These are phyloP conservation scores for Rapana venosa DNA, from an alignment of 2,888 invertebrate species.

Conservation along the genomic window DNA sequence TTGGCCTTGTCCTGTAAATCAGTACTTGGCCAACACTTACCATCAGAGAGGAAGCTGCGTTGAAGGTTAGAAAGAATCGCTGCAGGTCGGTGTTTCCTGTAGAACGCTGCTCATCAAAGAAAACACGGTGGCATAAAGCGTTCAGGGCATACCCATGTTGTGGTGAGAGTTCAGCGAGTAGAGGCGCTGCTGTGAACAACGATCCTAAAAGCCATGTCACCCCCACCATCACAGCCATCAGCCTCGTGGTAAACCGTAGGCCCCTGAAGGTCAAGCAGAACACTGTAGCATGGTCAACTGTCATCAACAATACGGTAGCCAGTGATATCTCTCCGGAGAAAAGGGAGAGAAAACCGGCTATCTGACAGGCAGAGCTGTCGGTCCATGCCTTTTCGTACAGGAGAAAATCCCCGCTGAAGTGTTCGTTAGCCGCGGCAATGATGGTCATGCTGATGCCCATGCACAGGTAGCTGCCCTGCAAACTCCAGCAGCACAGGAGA, in stretches of 20 bases:
- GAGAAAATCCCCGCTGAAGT: slow-evolving; percentile 36
- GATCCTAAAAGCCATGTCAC: not conserved
- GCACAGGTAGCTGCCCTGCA: not conserved
- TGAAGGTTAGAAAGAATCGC: not conserved
- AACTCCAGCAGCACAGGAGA: slow-evolving; percentile 27
- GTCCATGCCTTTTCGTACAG: slow-evolving; percentile 40
- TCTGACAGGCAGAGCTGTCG: slow-evolving; percentile 30
- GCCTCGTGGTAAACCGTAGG: not conserved
- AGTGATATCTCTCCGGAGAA: slow-evolving; percentile 41
- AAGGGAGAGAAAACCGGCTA: slow-evolving; percentile 41
- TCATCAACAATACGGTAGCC: slow-evolving; percentile 38
- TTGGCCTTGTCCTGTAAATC: not conserved
- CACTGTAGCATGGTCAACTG: slow-evolving; percentile 54
- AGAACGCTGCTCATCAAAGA: not conserved
- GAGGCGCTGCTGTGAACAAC: not conserved
- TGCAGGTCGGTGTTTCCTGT: not conserved
- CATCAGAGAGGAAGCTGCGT: not conserved
- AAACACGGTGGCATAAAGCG: not conserved
- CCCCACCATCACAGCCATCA: not conserved
- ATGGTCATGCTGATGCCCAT: slow-evolving; percentile 45
- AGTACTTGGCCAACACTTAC: not conserved
- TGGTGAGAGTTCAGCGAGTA: not conserved
- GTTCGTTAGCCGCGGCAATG: slow-evolving; percentile 41
- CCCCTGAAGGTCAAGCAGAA: not conserved
- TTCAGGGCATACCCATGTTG: not conserved